Evolutionary conservation across 2,113 vertebrate species (phyloP), one percentile per base, ranked within the genome.

Genomic region (Polyodon spathula): DNA sequence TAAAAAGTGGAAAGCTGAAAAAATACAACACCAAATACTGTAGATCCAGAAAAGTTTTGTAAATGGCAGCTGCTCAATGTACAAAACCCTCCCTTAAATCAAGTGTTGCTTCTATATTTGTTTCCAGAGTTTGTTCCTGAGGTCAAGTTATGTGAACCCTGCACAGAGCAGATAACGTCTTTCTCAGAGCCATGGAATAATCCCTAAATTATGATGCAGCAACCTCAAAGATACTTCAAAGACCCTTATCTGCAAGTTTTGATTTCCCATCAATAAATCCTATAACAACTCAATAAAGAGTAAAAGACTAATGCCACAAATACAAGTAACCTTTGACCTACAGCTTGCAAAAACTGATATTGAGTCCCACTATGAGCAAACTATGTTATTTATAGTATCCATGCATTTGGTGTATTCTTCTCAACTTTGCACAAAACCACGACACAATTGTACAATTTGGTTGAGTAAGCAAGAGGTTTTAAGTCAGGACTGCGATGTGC

Each of bases 161-260:
- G 39, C n/a, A 14, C 43, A 46, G 3, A 16, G 15, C 0, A 15
- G 44, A 64, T 66, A 59, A 59, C 8, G 1, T 0, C 51, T 38
- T 58, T n/a, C 40, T 8, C 11, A 2, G 53, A 4, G 0, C 44
- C 10, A 11, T 17, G 6, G 48, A 14, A 11, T 50, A 40, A 17
- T 52, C 37, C 54, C 37, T 17, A 43, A 59, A 37, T 10, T 56
- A 48, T 39, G 53, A 59, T 12, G 37, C 4, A 46, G 16, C 46
- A 51, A 53, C 44, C 57, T 52, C 37, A 58, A 61, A 71, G 65
- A 5, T 12, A 62, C 50, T 65, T 63, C 63, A 56, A 40, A 54
- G 16, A 58, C 66, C 12, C 11, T 54, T 69, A 46, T 27, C 11
- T 57, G 37, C 16, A 1, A 0, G 0, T 4, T 4, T 2, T 2